These are phyloP conservation scores for Neosilurus hyrtlii DNA, from an alignment of 2,797 vertebrate species.

Conservation along the genomic window DNA sequence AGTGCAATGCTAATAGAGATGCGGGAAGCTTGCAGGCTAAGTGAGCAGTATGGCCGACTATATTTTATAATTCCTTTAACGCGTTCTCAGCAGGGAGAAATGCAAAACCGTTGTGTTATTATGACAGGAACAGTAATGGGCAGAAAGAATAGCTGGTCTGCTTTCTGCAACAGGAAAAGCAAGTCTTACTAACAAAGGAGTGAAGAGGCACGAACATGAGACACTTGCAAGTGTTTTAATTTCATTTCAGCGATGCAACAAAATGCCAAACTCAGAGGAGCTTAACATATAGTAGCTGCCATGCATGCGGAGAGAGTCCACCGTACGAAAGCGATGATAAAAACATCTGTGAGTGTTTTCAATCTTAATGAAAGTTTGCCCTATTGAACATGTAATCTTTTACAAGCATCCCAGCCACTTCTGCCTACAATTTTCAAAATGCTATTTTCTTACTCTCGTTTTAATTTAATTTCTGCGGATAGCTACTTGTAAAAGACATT, in stretches of 20 bases:
- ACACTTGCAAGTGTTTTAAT: background rate
- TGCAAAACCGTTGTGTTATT: background rate
- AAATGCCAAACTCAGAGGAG: background rate
- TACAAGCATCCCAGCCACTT: too few relatives aligned
- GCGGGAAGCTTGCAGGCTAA: background rate
- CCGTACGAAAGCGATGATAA: too few relatives aligned
- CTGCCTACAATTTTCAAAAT: too few relatives aligned
- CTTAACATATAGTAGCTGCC: background rate
- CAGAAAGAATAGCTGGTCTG: background rate
- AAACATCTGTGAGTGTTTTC: too few relatives aligned
- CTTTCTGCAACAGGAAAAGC: background rate
- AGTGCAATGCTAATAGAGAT: background rate
- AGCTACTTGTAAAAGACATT: too few relatives aligned
- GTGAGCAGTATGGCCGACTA: background rate
- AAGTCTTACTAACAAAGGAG: background rate
- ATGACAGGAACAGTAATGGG: background rate
- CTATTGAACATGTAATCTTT: too few relatives aligned
- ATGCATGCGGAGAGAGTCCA: too few relatives aligned
- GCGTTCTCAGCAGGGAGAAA: background rate
- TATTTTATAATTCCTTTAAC: background rate
- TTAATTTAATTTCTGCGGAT: too few relatives aligned
- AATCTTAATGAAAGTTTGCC: too few relatives aligned
- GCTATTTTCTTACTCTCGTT: too few relatives aligned
- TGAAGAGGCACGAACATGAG: too few relatives aligned
- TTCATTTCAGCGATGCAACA: background rate